Evolutionary conservation across 2,888 invertebrate genomes (phyloP).

Genomic region (Orgyia antiqua): DNA sequence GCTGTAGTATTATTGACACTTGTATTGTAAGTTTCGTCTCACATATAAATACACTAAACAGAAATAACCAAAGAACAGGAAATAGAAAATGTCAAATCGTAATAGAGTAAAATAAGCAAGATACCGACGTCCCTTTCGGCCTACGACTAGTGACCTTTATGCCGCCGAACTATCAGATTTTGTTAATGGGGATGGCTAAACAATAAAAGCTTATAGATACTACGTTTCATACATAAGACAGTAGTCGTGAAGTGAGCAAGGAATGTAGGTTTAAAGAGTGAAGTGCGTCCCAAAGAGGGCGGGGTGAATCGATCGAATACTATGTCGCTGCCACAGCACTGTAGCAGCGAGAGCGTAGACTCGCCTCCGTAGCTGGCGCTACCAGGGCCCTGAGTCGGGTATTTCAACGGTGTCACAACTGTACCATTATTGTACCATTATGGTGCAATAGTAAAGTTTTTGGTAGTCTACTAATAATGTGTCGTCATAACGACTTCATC

Average conservation of each 20-base stretch:
- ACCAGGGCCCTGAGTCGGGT: too few relatives aligned
- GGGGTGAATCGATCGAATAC: slow-evolving; percentile 59
- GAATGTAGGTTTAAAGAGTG: slow-evolving; percentile 41
- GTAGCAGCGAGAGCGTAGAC: slow-evolving; percentile 33
- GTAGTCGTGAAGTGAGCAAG: slow-evolving; percentile 61
- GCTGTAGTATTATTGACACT: slow-evolving; percentile 26
- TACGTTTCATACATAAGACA: slow-evolving; percentile 63
- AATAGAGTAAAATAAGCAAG: slow-evolving; percentile 32
- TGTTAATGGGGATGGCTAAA: slow-evolving; percentile 63
- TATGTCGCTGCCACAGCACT: slow-evolving; percentile 25
- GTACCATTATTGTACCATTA: neutral
- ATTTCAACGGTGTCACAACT: too few relatives aligned
- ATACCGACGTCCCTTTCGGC: slow-evolving; percentile 27
- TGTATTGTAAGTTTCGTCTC: slow-evolving; percentile 24
- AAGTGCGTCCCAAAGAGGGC: slow-evolving; percentile 55
- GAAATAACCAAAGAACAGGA: slow-evolving; percentile 24
- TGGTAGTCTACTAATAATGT: neutral
- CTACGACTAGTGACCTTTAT: slow-evolving; percentile 48
- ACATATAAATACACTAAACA: slow-evolving; percentile 32
- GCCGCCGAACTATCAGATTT: slow-evolving; percentile 51
- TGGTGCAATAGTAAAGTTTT: too few relatives aligned
- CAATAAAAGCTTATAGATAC: slow-evolving; percentile 65
- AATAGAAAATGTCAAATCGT: slow-evolving; percentile 24
- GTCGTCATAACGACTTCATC: too few relatives aligned
- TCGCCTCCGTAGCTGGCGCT: too few relatives aligned